Conservation (phyloP, 2,113 vertebrate genomes). For the Maccullochella peelii region DNA sequence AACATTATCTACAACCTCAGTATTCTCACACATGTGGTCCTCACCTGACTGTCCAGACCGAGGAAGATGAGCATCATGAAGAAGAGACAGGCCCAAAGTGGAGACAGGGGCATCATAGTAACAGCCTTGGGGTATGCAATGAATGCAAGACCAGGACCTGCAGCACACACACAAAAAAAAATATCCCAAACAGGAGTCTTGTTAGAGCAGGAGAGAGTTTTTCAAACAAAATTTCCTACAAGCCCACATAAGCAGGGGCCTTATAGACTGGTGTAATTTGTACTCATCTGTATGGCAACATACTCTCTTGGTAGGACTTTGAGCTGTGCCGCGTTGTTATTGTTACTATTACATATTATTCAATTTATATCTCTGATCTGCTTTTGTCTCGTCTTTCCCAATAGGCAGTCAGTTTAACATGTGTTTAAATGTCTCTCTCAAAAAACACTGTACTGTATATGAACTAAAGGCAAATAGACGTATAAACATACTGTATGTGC, state of each 20-base stretch:
- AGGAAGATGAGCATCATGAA: slow-evolving; percentile 99
- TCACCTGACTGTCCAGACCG: slow-evolving; percentile 97
- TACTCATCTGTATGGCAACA: neutral
- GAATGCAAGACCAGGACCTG: slow-evolving; percentile 97
- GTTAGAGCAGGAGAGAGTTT: no score
- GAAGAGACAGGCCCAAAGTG: slow-evolving; percentile 96
- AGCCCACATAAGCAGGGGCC: neutral
- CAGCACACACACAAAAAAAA: slow-evolving; percentile 14
- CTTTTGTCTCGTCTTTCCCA: neutral
- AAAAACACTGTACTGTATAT: no score
- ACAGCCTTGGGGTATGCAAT: slow-evolving; percentile 99
- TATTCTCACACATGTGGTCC: neutral
- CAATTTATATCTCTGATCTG: neutral
- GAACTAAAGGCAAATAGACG: neutral
- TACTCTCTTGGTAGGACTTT: neutral
- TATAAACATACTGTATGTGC: neutral
- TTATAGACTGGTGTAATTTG: neutral
- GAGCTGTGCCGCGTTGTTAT: neutral
- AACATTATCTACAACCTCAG: neutral
- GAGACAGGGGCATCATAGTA: slow-evolving; percentile 98
- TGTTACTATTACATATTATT: neutral
- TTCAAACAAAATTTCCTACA: no score
- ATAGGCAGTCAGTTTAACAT: no score
- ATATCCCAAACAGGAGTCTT: neutral
- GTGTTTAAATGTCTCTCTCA: neutral